phyloP scores from a whole-genome alignment of 2,888 invertebrate species.

The Philereme vetulata region DNA sequence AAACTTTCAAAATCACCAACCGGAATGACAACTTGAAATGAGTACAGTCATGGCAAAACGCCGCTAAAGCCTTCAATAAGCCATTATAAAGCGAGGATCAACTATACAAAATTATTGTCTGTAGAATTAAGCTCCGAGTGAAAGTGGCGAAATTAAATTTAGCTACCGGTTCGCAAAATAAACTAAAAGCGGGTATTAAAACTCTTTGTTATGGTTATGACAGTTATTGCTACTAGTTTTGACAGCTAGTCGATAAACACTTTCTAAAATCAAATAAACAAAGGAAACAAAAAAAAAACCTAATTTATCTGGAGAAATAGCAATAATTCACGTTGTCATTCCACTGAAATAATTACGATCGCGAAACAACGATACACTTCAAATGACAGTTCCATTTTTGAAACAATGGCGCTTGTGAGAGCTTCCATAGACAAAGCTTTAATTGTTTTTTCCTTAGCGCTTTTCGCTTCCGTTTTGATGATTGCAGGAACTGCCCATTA shows the following conservation, averaged over 20 bases:
- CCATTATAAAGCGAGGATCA: conserved; percentile 11
- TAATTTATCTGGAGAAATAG: conserved; percentile 7
- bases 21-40: conserved; percentile 33
- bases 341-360: conserved; percentile 22
- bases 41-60: conserved; percentile 21
- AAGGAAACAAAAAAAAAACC: too few species aligned
- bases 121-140: conserved; percentile 20
- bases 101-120: conserved; percentile 16
- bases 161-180: conserved; percentile 27
- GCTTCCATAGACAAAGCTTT: conserved; percentile 31
- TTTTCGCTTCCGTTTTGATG: conserved; percentile 17
- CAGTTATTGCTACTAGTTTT: conserved; percentile 27
- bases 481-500: conserved; percentile 19
- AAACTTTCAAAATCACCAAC: conserved; percentile 37
- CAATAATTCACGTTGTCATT: conserved; percentile 11
- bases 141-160: conserved; percentile 32
- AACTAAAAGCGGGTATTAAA: conserved; percentile 16
- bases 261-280: conserved; percentile 31
- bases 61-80: conserved; percentile 8
- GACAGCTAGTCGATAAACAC: conserved; percentile 38
- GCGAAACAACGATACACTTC: conserved; percentile 23
- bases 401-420: conserved; percentile 35
- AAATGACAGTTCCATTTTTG: conserved; percentile 31
- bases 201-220: conserved; percentile 21
- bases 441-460: conserved; percentile 33